These are phyloP conservation scores for Melanostoma mellinum DNA, from an alignment of 2,888 invertebrate genomes.

Conservation along the genomic window DNA sequence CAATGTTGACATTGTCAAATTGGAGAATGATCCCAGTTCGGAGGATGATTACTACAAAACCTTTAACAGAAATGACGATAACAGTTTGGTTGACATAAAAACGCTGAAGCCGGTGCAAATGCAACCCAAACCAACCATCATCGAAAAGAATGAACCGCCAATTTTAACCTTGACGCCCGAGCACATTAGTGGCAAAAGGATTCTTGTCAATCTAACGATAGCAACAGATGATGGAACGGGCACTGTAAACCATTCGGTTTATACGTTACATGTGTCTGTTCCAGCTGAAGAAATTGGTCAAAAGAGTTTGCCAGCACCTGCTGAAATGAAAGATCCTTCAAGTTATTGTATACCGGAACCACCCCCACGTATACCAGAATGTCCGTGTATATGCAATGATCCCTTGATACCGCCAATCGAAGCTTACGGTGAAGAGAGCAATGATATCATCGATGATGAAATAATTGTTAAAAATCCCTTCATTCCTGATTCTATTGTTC, in stretches of 20 bases:
- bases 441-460: slow-evolving; percentile 50
- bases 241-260: slow-evolving; percentile 86
- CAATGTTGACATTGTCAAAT: slow-evolving; percentile 80
- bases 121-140: slow-evolving; percentile 40
- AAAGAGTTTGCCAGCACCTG: slow-evolving; percentile 34
- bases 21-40: slow-evolving; percentile 76
- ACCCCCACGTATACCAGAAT: slow-evolving; percentile 81
- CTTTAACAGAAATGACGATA: slow-evolving; percentile 47
- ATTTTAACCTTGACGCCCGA: slow-evolving; percentile 74
- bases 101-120: slow-evolving; percentile 27
- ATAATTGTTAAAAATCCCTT: slow-evolving; percentile 42
- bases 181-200: slow-evolving; percentile 83
- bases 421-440: slow-evolving; percentile 64
- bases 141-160: slow-evolving; percentile 14
- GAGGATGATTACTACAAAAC: slow-evolving; percentile 80
- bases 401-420: slow-evolving; percentile 43
- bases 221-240: slow-evolving; percentile 86
- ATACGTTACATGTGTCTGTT: slow-evolving; percentile 91
- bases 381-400: slow-evolving; percentile 78
- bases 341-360: slow-evolving; percentile 79
- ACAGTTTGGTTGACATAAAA: slow-evolving; percentile 35
- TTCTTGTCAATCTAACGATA: slow-evolving; percentile 92
- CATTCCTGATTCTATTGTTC: slow-evolving; percentile 52
- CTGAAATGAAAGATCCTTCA: slow-evolving; percentile 41
- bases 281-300: slow-evolving; percentile 83